Evolutionary conservation across 2,797 vertebrate species (phyloP), one percentile per base, ranked within the genome.

Genomic region (Acrossocheilus wenchowensis): DNA sequence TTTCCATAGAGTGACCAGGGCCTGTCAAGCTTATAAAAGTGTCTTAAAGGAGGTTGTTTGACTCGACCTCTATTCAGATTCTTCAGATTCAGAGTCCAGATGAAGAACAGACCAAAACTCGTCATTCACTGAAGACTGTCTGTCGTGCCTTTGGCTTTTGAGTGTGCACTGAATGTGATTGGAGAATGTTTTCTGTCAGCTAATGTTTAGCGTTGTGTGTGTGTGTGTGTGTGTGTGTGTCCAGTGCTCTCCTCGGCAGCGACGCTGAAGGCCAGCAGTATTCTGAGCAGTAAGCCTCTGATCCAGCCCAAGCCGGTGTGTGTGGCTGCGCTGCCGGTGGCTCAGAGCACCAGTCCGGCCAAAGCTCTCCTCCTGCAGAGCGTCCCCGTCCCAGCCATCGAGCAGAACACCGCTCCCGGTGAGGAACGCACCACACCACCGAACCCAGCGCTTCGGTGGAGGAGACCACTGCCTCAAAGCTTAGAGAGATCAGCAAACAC

Each of bases 241-340:
- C 0, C 60, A 93, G 94, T 90, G 1, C 57, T 90, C 10, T 90
- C 93, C 0, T 69, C 90, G 0, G 64, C 93, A 0, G 39, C 93
- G 48, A 79, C 87, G 0, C 43, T 93, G 19, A 96, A 95, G 90
- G 94, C 95, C 50, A 96, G 90, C 93, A 91, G 83, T 84, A 93
- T 95, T 26, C 90, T 96, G 36, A 91, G 94, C 87, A 92, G 94
- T 88, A 97, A 97, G 50, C 95, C 95, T 0, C 93, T 95, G 60
- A 94, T 98, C 86, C 97, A 97, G 92, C 97, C 97, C 11, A 92
- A 96, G 68, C 97, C 97, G 0, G 73, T 97, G 41, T 93, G 96
- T 82, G 94, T 97, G 54, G 84, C 95, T 26, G 64, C 95, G 0
- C 88, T 96, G 2, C 94, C 96, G 0, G 82, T 95, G 83, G 60